Evolutionary conservation across 2,797 vertebrate genomes (phyloP).

Genomic region (Leucoraja ocellata): DNA sequence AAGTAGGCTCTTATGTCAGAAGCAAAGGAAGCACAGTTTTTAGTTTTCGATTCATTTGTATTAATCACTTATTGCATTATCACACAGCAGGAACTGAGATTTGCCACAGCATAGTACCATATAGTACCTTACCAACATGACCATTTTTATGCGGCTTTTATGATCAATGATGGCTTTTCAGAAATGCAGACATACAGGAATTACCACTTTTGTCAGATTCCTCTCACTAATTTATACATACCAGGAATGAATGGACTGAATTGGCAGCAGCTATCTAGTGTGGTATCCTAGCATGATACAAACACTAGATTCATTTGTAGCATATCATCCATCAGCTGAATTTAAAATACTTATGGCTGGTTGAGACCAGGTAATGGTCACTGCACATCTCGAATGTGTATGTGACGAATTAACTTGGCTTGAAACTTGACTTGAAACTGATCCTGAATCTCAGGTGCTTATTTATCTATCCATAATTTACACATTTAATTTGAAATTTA

Average conservation of each 20-base stretch:
- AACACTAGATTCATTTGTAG: background rate
- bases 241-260: background rate
- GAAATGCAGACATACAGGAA: background rate
- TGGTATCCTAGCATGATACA: background rate
- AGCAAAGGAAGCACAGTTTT: background rate
- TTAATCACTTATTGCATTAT: background rate
- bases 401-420: no score
- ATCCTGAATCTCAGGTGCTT: background rate
- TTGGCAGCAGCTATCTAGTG: background rate
- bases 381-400: no score
- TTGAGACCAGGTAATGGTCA: background rate
- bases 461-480: background rate
- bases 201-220: background rate
- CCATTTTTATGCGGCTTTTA: background rate
- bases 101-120: background rate
- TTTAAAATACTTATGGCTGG: background rate
- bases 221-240: background rate
- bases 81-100: background rate
- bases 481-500: background rate
- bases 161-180: background rate
- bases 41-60: background rate
- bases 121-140: background rate
- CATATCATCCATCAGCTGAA: no score
- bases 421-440: background rate
- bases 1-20: background rate